Conservation (phyloP, 1,140 invertebrate genomes). For the Galleria mellonella region DNA sequence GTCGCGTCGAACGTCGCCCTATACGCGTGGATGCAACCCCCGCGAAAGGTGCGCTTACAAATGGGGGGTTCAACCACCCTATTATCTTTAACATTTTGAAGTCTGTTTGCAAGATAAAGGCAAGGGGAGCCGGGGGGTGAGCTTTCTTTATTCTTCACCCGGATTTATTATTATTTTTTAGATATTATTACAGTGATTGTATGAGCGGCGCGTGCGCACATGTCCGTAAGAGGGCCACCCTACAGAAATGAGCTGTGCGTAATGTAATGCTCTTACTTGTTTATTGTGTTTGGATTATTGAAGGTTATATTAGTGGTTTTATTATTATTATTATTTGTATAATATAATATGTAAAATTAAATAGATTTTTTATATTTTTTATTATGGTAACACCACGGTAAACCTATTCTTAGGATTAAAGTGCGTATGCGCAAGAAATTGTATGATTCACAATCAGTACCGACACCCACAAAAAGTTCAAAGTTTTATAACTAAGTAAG, state of each 20-base stretch:
- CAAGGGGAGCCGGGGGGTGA: conserved; percentile 65
- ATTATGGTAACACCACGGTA: too few species aligned
- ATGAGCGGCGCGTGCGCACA: conserved; percentile 64
- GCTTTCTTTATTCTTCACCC: conserved; percentile 72
- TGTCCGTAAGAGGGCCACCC: conserved; percentile 52
- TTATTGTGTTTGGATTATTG: conserved; percentile 66
- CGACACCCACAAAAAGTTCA: too few species aligned
- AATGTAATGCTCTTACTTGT: conserved; percentile 63
- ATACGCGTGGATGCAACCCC: conserved; percentile 32
- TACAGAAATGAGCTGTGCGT: conserved; percentile 23
- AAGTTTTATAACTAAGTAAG: too few species aligned
- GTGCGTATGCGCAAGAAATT: too few species aligned
- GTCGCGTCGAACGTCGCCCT: conserved; percentile 38
- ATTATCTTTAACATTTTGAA: conserved; percentile 72
- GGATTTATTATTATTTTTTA: conserved; percentile 74
- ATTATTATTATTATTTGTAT: conserved; percentile 25
- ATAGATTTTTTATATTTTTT: too few species aligned
- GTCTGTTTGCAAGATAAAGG: conserved; percentile 73
- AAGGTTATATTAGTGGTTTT: conserved; percentile 50
- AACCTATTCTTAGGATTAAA: too few species aligned
- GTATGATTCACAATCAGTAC: too few species aligned
- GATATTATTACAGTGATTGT: conserved; percentile 72
- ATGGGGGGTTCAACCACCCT: conserved; percentile 50
- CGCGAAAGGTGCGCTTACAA: conserved; percentile 58
- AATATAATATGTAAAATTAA: too few species aligned